phyloP scores from a whole-genome alignment of 1,140 invertebrate genomes.

The Metaphire vulgaris region DNA sequence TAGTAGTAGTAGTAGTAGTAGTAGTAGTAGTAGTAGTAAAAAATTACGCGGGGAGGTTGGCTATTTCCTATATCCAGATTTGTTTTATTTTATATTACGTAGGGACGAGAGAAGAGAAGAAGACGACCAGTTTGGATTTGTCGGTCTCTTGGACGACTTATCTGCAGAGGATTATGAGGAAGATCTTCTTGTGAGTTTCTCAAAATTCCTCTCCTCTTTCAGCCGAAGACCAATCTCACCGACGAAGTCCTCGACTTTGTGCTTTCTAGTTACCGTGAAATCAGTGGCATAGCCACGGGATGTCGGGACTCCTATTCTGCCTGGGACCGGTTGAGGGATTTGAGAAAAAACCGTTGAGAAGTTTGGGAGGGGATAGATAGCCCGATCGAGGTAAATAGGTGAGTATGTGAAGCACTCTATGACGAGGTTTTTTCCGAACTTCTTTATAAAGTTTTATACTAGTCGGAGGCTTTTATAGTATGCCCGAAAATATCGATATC shows the following conservation, averaged over 20 bases:
- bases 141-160: background rate
- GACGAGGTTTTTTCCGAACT: too few species aligned
- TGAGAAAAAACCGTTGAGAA: background rate
- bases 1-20: background rate
- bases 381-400: too few species aligned
- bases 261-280: background rate
- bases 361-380: too few species aligned
- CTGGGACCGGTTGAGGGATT: background rate
- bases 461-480: too few species aligned
- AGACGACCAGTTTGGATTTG: background rate
- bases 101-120: slow-evolving; percentile 17
- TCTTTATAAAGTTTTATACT: too few species aligned
- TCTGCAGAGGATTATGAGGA: background rate
- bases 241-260: too few species aligned
- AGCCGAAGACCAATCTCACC: too few species aligned
- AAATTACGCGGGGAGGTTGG: background rate
- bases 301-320: too few species aligned
- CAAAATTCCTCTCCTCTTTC: too few species aligned
- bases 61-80: background rate
- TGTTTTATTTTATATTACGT: background rate
- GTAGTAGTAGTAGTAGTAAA: background rate
- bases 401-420: too few species aligned
- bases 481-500: too few species aligned
- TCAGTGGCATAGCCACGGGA: background rate
- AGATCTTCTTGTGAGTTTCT: background rate